Evolutionary conservation across 2,888 invertebrate species (phyloP).

Genomic region (Octonoba sinensis): DNA sequence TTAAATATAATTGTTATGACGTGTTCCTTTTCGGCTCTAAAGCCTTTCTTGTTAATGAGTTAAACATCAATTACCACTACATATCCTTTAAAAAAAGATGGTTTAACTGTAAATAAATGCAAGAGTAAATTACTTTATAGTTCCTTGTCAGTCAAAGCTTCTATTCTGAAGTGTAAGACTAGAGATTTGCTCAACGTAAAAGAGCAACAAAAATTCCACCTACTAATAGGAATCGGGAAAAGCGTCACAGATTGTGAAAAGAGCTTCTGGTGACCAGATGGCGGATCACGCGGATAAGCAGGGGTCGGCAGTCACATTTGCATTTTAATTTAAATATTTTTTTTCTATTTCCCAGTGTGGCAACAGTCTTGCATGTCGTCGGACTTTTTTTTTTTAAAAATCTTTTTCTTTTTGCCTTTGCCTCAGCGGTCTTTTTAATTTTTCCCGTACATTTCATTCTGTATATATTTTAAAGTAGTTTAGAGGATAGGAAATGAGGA

Average conservation of each 20-base stretch:
- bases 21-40: no score
- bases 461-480: slow-evolving; percentile 4
- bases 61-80: no score
- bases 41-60: no score
- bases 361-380: slow-evolving; percentile 29
- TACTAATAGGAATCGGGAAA: slow-evolving; percentile 3
- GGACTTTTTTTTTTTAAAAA: slow-evolving; percentile 25
- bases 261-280: slow-evolving; percentile 45
- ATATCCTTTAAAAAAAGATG: no score
- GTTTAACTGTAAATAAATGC: no score
- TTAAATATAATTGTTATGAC: no score
- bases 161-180: no score
- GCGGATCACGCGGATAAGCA: slow-evolving; percentile 27
- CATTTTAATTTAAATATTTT: slow-evolving; percentile 58
- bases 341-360: slow-evolving; percentile 20
- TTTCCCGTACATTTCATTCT: slow-evolving; percentile 9
- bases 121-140: no score
- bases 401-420: slow-evolving; percentile 2
- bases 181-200: no score
- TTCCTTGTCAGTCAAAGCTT: no score
- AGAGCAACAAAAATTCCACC: background rate
- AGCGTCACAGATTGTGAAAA: background rate
- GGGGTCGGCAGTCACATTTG: slow-evolving; percentile 52
- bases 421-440: slow-evolving; percentile 34
- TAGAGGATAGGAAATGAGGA: background rate